Conservation (phyloP, 2,888 invertebrate genomes). For the Lasioglossum leucozonium region DNA sequence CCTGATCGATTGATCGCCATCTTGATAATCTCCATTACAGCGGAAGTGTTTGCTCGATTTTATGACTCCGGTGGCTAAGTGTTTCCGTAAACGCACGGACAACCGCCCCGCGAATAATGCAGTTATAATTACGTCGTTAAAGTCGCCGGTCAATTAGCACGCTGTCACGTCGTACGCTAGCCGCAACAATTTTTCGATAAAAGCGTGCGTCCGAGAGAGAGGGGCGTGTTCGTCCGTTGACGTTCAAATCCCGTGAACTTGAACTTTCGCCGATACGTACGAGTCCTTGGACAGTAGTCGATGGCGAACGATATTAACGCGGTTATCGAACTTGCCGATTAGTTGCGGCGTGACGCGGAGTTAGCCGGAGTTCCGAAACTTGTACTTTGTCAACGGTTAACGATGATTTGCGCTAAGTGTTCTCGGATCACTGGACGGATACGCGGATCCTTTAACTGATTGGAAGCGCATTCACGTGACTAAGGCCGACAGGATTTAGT, state of each 20-base stretch:
- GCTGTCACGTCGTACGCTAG: not conserved
- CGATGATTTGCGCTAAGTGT: slow-evolving; percentile 57
- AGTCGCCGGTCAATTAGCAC: not conserved
- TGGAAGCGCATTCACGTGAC: slow-evolving; percentile 62
- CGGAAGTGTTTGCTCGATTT: slow-evolving; percentile 57
- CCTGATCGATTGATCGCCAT: slow-evolving; percentile 48
- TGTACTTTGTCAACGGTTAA: slow-evolving; percentile 49
- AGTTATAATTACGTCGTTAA: slow-evolving; percentile 3
- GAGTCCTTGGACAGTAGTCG: not conserved
- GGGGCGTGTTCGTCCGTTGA: not conserved
- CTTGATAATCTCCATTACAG: slow-evolving; percentile 56
- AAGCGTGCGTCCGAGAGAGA: too few relatives aligned
- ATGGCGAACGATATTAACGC: slow-evolving; percentile 31
- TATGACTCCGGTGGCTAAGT: not conserved
- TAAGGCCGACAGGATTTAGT: slow-evolving; percentile 56
- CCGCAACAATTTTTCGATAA: not conserved
- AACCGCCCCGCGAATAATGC: not conserved
- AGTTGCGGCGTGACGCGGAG: slow-evolving; percentile 31
- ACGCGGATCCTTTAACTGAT: slow-evolving; percentile 62
- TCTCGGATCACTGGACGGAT: slow-evolving; percentile 46
- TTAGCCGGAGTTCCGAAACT: slow-evolving; percentile 38
- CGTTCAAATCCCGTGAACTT: not conserved
- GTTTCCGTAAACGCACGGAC: not conserved
- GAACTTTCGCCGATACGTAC: not conserved
- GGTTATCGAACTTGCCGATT: slow-evolving; percentile 42